Evolutionary conservation across 2,797 vertebrate genomes (phyloP).

Genomic region (Crocidura indochinensis): DNA sequence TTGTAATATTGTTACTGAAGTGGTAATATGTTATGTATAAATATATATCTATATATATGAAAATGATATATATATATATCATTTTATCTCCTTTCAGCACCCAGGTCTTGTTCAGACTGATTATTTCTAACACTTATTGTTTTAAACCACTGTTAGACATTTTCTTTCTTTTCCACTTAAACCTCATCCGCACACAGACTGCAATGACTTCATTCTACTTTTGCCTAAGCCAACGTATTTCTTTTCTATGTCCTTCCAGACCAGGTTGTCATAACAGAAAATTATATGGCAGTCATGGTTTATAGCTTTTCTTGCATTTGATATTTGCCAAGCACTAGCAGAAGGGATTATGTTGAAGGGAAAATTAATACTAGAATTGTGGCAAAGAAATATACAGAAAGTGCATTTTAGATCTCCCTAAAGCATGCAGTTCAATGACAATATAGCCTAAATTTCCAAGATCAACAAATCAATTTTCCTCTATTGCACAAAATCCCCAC

Average conservation of each 20-base stretch:
- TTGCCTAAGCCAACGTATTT: neutral
- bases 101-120: no score
- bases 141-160: accelerated
- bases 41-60: no score
- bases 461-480: slow-evolving; percentile 18
- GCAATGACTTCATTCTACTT: neutral
- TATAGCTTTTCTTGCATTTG: neutral
- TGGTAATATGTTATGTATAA: no score
- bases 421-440: slow-evolving; percentile 41
- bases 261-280: neutral
- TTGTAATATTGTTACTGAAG: no score
- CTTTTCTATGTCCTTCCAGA: neutral
- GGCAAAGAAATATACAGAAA: neutral
- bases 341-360: neutral
- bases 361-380: neutral
- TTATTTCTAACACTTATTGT: no score
- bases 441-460: neutral
- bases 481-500: neutral
- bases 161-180: neutral
- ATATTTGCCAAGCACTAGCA: neutral
- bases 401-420: neutral
- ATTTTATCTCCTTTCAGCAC: no score
- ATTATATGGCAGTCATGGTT: neutral
- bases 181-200: neutral
- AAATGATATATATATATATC: no score